Evolutionary conservation across 2,797 vertebrate species (phyloP).

Genomic region (Epinephelus malabaricus): DNA sequence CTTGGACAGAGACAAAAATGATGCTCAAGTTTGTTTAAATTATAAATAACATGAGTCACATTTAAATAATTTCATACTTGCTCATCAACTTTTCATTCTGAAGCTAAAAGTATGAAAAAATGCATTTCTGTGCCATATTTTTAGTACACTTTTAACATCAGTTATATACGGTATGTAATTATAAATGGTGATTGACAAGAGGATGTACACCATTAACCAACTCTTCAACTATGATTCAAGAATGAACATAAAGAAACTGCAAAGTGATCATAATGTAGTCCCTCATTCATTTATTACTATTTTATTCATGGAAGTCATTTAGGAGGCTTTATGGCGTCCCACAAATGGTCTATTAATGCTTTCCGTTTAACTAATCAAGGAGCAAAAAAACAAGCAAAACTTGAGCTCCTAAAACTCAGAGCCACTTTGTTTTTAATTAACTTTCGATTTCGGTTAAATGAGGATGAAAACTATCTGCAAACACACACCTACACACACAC

Average conservation of each 20-base stretch:
- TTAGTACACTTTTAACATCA: not conserved
- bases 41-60: conserved; percentile 7
- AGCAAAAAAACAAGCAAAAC: conserved; percentile 19
- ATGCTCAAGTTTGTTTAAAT: conserved; percentile 20
- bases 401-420: conserved; percentile 19
- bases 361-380: conserved; percentile 36
- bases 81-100: conserved; percentile 11
- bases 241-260: not conserved
- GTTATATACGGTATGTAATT: not conserved
- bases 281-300: not conserved
- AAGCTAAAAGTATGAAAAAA: conserved; percentile 22
- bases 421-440: conserved; percentile 62
- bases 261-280: not conserved
- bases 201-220: not conserved
- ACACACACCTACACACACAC: conserved; percentile 11
- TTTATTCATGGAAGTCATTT: conserved; percentile 9
- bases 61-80: conserved; percentile 29
- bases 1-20: not conserved
- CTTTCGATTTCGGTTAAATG: conserved; percentile 50
- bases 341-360: conserved; percentile 29
- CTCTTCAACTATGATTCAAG: not conserved
- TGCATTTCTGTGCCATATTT: not conserved
- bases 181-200: not conserved
- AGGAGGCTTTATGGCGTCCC: not conserved
- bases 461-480: conserved; percentile 23